These are phyloP conservation scores for Agapostemon virescens DNA, from an alignment of 2,888 invertebrate species.

Conservation along the genomic window DNA sequence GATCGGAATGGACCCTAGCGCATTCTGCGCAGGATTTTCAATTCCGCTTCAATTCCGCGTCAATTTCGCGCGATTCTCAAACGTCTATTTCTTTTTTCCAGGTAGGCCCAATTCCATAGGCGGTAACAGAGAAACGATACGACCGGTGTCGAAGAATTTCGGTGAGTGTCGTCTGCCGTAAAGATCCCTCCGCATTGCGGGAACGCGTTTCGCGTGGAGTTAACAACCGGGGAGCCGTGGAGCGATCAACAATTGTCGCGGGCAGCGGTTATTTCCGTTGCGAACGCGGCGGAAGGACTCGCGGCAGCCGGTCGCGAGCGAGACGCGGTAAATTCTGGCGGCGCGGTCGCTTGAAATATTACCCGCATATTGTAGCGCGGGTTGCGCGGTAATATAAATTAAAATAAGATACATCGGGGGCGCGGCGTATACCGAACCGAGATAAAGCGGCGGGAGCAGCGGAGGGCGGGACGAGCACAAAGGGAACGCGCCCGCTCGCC, in stretches of 20 bases:
- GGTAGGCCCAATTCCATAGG: background rate
- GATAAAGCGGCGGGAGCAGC: background rate
- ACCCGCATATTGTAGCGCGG: conserved; percentile 6
- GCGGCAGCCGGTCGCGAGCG: background rate
- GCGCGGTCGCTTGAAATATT: background rate
- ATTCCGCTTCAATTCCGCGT: too few species aligned
- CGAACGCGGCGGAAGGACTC: background rate
- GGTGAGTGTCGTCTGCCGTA: background rate
- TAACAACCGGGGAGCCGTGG: background rate
- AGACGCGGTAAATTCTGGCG: background rate
- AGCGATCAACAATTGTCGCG: background rate
- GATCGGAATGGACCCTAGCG: too few species aligned
- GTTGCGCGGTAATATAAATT: conserved; percentile 14
- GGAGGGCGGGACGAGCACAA: background rate
- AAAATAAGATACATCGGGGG: conserved; percentile 8
- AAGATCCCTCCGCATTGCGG: background rate
- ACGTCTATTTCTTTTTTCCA: background rate
- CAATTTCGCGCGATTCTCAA: background rate
- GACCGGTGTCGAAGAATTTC: background rate
- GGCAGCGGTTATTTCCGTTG: background rate
- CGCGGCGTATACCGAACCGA: background rate
- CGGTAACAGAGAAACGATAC: background rate
- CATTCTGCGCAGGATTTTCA: too few species aligned
- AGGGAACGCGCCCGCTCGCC: background rate
- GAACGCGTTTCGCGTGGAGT: background rate